Evolutionary conservation across 2,888 invertebrate genomes (phyloP).

Genomic region (Cephus spinipes): DNA sequence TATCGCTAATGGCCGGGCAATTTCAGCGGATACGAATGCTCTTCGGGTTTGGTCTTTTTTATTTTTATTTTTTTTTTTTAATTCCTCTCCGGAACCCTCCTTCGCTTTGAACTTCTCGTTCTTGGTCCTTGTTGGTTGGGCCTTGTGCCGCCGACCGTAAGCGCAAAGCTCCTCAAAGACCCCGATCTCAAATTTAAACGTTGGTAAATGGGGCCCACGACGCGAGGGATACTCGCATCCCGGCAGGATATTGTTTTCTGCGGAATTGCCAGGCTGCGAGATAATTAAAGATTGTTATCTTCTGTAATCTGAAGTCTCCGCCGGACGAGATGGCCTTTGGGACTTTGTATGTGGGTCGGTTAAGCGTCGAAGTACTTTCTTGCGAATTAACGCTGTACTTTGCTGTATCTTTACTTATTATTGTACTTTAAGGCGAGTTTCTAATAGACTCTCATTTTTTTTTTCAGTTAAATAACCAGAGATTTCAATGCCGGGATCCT

Average conservation of each 20-base stretch:
- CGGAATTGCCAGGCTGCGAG: conserved; percentile 33
- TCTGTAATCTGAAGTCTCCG: conserved; percentile 24
- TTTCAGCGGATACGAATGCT: conserved; percentile 63
- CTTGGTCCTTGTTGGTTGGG: background rate
- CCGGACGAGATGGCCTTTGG: conserved; percentile 13
- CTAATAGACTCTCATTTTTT: background rate
- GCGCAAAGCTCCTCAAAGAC: conserved; percentile 25
- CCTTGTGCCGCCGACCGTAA: conserved; percentile 18
- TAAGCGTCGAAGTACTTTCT: background rate
- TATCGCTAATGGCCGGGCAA: conserved; percentile 67
- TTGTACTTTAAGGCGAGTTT: background rate
- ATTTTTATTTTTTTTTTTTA: conserved; percentile 33
- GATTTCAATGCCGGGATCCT: background rate
- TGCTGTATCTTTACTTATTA: background rate
- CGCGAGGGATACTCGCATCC: conserved; percentile 14
- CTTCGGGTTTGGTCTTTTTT: conserved; percentile 41
- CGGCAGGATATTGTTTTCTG: conserved; percentile 49
- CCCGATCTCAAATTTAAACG: conserved; percentile 45
- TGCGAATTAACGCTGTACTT: background rate
- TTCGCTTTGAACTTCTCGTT: conserved; percentile 8
- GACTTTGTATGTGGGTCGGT: background rate
- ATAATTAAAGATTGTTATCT: conserved; percentile 43
- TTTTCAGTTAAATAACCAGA: background rate
- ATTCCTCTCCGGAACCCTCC: conserved; percentile 21
- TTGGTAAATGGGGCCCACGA: conserved; percentile 39